Conservation (phyloP, 2,888 invertebrate species). For the Ischnus inquisitorius region DNA sequence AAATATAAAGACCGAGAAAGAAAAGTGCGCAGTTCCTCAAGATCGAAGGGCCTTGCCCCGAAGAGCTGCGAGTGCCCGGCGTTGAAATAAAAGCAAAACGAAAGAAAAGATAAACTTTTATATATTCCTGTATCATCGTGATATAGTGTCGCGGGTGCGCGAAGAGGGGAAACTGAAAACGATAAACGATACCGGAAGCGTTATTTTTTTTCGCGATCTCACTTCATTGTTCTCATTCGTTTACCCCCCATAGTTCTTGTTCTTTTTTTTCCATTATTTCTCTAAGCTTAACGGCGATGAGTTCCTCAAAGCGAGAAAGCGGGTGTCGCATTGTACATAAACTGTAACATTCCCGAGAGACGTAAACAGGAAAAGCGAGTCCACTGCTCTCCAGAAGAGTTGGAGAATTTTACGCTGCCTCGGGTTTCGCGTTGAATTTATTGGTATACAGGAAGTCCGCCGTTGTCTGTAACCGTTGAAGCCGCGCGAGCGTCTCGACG, state of each 20-base stretch:
- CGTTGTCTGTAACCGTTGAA: conserved; percentile 25
- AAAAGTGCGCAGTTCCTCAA: conserved; percentile 18
- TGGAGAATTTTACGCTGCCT: conserved; percentile 42
- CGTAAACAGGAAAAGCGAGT: not conserved
- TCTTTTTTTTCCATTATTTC: not conserved
- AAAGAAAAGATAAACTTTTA: conserved; percentile 19
- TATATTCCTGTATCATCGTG: conserved; percentile 51
- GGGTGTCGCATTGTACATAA: conserved; percentile 29
- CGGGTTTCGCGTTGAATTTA: conserved; percentile 48
- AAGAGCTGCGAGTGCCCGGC: conserved; percentile 1
- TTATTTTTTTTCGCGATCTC: not conserved
- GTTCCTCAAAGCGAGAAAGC: not conserved
- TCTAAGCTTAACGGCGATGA: not conserved
- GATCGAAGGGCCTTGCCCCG: not conserved
- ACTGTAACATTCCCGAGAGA: conserved; percentile 7
- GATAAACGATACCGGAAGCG: not conserved
- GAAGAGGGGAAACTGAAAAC: not conserved
- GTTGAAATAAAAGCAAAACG: not conserved
- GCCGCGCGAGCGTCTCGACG: conserved; percentile 3
- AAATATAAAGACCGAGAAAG: not conserved
- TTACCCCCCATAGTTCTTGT: not conserved
- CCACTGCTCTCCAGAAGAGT: not conserved
- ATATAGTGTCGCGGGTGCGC: conserved; percentile 11
- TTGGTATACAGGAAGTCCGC: conserved; percentile 33
- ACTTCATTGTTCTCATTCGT: not conserved